Conservation (phyloP, 30 jellyfish, hydroid and myxozoan genomes). For the Turritopsis rubra region DNA sequence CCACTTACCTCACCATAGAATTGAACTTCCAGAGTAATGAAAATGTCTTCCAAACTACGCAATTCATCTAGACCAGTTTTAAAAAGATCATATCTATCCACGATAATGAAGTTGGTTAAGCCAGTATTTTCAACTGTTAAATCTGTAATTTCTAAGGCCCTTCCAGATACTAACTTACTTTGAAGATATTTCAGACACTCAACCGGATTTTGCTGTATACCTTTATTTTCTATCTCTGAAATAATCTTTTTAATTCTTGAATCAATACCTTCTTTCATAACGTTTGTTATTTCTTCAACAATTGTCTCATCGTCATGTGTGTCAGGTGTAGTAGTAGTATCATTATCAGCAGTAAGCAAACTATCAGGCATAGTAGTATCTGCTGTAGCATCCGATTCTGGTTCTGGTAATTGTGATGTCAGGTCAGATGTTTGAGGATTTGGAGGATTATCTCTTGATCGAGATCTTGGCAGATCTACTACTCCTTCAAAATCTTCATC, state of each 20-base stretch:
- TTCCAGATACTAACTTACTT: not conserved
- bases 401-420: not conserved
- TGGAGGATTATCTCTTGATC: too few relatives aligned
- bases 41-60: not conserved
- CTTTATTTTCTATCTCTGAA: not conserved
- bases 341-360: not conserved
- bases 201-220: not conserved
- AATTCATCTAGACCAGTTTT: constrained; percentile 4
- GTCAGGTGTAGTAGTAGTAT: not conserved
- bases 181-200: not conserved
- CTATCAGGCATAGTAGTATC: not conserved
- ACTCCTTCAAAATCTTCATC: too few relatives aligned
- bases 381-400: not conserved
- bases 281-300: not conserved
- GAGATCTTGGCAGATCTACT: too few relatives aligned
- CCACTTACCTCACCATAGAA: constrained; percentile 23
- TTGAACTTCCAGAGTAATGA: constrained; percentile 17
- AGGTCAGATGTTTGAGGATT: constrained; percentile 9
- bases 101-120: not conserved
- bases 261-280: not conserved
- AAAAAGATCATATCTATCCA: not conserved
- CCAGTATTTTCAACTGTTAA: not conserved
- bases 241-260: not conserved
- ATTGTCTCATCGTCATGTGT: not conserved
- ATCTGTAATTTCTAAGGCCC: constrained; percentile 3